Evolutionary conservation across 2,113 vertebrate species (phyloP).

Genomic region (Amia ocellicauda): DNA sequence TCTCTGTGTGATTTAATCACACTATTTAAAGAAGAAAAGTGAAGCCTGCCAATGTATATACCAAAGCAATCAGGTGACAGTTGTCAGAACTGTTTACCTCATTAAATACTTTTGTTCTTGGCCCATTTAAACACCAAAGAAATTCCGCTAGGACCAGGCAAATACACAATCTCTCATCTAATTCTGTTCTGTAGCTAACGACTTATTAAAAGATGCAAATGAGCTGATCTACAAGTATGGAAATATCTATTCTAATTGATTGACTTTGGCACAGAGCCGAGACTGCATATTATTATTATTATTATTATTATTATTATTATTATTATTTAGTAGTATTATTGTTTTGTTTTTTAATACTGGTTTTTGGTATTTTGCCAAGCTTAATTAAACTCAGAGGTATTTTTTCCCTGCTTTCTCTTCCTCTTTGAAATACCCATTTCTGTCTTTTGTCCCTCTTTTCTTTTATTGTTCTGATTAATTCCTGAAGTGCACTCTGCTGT

Average conservation of each 20-base stretch:
- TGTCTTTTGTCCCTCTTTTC: neutral
- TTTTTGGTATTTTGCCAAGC: too few relatives aligned
- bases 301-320: too few relatives aligned
- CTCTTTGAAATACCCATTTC: too few relatives aligned
- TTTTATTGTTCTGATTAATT: neutral
- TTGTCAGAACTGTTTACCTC: too few relatives aligned
- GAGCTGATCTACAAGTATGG: neutral
- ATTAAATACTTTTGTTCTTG: too few relatives aligned
- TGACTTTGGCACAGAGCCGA: neutral
- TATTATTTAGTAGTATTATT: neutral
- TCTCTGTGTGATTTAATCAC: too few relatives aligned
- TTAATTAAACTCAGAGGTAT: neutral
- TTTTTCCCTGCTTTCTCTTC: neutral
- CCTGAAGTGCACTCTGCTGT: neutral
- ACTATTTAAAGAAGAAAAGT: too few relatives aligned
- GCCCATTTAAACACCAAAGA: neutral
- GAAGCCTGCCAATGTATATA: too few relatives aligned
- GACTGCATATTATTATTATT: too few relatives aligned
- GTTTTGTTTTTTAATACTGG: neutral
- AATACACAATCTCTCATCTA: neutral
- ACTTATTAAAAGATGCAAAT: conserved; percentile 5
- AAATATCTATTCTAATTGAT: conserved; percentile 1
- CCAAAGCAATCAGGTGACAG: too few relatives aligned
- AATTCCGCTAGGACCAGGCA: neutral
- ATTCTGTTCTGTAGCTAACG: neutral